These are phyloP conservation scores for Wiebesia pumilae DNA, from an alignment of 1,140 invertebrate genomes.

Conservation along the genomic window DNA sequence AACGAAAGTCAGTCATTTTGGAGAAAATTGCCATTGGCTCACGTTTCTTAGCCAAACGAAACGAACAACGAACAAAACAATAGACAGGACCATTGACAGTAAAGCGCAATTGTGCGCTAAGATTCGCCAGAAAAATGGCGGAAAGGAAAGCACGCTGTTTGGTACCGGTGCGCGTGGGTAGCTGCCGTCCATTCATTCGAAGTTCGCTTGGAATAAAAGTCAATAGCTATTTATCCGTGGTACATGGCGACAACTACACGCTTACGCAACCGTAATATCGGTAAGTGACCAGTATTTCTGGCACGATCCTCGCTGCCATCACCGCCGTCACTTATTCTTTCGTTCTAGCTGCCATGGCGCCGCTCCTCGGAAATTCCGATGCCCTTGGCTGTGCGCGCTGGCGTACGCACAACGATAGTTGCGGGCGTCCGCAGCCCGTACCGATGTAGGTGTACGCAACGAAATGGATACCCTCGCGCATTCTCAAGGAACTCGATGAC, in stretches of 20 bases:
- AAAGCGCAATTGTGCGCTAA: too few relatives aligned
- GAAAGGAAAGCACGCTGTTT: too few relatives aligned
- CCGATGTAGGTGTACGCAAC: background rate
- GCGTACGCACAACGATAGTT: too few relatives aligned
- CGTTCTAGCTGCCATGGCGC: background rate
- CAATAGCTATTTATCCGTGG: slow-evolving; percentile 59
- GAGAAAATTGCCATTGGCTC: too few relatives aligned
- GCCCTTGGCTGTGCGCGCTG: background rate
- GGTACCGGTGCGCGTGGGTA: too few relatives aligned
- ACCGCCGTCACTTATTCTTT: background rate
- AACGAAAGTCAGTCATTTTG: too few relatives aligned
- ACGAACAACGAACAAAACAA: too few relatives aligned
- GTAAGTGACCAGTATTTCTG: slow-evolving; percentile 54
- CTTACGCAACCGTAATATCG: slow-evolving; percentile 47
- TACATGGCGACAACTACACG: background rate
- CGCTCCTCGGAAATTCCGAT: slow-evolving; percentile 44
- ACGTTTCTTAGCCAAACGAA: too few relatives aligned
- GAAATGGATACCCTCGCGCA: background rate
- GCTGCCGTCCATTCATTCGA: slow-evolving; percentile 26
- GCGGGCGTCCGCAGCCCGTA: background rate
- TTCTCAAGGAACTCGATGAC: slow-evolving; percentile 11
- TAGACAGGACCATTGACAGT: too few relatives aligned
- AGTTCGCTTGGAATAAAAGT: slow-evolving; percentile 57
- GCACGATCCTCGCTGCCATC: slow-evolving; percentile 16
- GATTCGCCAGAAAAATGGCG: too few relatives aligned